Evolutionary conservation across 2,113 vertebrate species (phyloP).

Genomic region (Falco punctatus): DNA sequence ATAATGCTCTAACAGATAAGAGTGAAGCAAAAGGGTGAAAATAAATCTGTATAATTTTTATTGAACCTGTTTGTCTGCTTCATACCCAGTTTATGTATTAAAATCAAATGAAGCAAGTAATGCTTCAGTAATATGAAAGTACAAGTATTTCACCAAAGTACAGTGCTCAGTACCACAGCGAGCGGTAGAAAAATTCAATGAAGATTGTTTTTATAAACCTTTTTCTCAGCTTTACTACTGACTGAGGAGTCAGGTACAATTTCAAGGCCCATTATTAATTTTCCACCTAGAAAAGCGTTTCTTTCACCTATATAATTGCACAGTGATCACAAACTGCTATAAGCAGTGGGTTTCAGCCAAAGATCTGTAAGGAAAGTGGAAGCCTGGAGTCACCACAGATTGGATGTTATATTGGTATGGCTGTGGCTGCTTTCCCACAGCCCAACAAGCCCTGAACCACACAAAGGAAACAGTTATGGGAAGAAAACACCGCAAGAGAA

Average conservation of each 20-base stretch:
- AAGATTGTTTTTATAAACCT: background rate
- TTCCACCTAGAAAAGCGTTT: background rate
- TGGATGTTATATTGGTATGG: background rate
- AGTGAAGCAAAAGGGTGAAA: background rate
- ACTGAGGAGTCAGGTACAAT: background rate
- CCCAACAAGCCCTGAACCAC: background rate
- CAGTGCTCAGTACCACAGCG: background rate
- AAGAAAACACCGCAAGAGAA: background rate
- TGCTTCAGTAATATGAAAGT: background rate
- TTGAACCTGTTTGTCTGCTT: background rate
- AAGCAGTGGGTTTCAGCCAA: background rate
- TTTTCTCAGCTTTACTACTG: background rate
- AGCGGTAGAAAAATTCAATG: background rate
- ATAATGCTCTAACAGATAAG: background rate
- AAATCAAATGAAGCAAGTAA: background rate
- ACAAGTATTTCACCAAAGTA: background rate
- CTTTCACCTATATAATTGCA: accelerated
- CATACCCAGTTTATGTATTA: background rate
- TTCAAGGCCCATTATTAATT: background rate
- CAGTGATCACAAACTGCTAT: background rate
- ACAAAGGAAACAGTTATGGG: background rate
- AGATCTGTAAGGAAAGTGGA: background rate
- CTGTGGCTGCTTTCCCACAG: background rate
- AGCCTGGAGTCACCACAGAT: background rate
- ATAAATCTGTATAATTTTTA: background rate